Evolutionary conservation across 2,113 vertebrate genomes (phyloP).

Genomic region (Oryzias woworae): DNA sequence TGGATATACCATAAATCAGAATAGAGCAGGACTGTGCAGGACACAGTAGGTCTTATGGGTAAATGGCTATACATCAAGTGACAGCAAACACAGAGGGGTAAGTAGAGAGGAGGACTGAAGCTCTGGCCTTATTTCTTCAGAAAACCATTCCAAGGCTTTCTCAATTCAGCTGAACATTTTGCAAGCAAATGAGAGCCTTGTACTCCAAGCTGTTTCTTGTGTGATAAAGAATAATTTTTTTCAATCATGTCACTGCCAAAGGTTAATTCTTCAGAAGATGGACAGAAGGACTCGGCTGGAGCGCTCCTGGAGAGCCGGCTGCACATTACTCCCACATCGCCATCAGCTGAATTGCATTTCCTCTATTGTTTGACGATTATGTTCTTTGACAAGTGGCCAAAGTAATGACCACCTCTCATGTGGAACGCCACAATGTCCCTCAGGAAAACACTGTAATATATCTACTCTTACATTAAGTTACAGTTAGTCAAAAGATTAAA

Average conservation of each 20-base stretch:
- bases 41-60: no score
- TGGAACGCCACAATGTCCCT: conserved; percentile 29
- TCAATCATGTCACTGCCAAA: conserved; percentile 77
- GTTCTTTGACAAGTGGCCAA: conserved; percentile 56
- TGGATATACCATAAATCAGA: no score
- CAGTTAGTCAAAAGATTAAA: conserved; percentile 43
- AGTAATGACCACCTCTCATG: conserved; percentile 57
- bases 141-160: conserved; percentile 28
- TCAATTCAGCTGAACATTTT: conserved; percentile 49
- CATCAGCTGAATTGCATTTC: conserved; percentile 63
- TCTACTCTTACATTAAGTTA: conserved; percentile 38
- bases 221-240: conserved; percentile 65
- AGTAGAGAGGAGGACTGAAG: conserved; percentile 45
- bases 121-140: conserved; percentile 62
- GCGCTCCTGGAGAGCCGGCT: conserved; percentile 28
- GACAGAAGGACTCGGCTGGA: conserved; percentile 42
- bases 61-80: conserved; percentile 26
- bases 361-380: conserved; percentile 68
- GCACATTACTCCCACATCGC: conserved; percentile 55
- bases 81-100: conserved; percentile 55
- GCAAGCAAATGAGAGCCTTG: conserved; percentile 51
- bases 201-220: conserved; percentile 2
- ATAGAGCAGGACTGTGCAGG: no score
- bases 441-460: conserved; percentile 34
- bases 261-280: conserved; percentile 50